These are phyloP conservation scores for Paradoxurus hermaphroditus DNA, from an alignment of 2,113 vertebrate species.

Conservation along the genomic window DNA sequence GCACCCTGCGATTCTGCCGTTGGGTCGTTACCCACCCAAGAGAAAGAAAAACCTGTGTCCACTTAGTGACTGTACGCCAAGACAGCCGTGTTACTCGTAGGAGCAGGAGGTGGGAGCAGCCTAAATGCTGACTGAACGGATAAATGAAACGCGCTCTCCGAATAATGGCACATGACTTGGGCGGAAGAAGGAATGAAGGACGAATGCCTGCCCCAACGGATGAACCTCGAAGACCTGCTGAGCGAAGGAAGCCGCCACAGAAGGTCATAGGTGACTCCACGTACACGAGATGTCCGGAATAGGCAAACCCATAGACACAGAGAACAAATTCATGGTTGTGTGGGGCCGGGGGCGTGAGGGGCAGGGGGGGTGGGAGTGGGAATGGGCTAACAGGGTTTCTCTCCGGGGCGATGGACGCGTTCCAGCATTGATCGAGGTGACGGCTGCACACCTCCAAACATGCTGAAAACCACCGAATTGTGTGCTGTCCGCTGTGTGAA, in stretches of 20 bases:
- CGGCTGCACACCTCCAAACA: background rate
- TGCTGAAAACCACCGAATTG: background rate
- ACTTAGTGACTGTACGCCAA: fast-evolving
- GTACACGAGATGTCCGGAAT: background rate
- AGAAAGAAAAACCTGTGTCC: background rate
- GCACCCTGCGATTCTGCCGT: background rate
- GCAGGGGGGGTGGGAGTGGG: too few species aligned
- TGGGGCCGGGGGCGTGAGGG: background rate
- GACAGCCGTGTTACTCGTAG: background rate
- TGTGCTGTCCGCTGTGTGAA: background rate
- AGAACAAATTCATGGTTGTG: background rate
- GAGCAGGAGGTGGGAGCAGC: background rate
- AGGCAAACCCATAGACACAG: background rate
- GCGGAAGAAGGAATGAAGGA: background rate
- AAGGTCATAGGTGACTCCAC: background rate
- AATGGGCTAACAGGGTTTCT: too few species aligned
- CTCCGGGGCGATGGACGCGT: background rate
- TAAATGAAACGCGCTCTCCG: too few species aligned
- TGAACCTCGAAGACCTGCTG: background rate
- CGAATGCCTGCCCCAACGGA: fast-evolving
- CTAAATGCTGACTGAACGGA: fast-evolving
- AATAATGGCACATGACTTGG: fast-evolving
- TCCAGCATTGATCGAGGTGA: background rate
- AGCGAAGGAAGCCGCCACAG: background rate
- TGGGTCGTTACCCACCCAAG: background rate